These are phyloP conservation scores for Habropoda laboriosa DNA, from an alignment of 1,140 invertebrate species.

Conservation along the genomic window DNA sequence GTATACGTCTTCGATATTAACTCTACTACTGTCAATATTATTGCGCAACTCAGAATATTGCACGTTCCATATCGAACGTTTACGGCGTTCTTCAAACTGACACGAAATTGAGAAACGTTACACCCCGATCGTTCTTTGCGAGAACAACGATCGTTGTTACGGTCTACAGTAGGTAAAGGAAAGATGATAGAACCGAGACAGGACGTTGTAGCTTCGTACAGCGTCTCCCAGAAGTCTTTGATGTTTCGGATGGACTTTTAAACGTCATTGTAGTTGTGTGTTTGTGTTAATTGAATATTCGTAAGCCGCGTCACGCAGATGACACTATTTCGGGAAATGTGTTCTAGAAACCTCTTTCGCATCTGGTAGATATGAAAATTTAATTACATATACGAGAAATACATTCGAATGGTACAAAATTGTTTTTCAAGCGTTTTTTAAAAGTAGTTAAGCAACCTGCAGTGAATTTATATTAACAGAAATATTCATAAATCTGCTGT, in stretches of 20 bases:
- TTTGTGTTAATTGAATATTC: slow-evolving; percentile 29
- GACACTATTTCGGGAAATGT: slow-evolving; percentile 2
- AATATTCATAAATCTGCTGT: neutral
- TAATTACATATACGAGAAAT: neutral
- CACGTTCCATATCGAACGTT: slow-evolving; percentile 47
- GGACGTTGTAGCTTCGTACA: neutral
- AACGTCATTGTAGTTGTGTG: neutral
- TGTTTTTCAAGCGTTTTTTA: neutral
- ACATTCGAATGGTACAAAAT: neutral
- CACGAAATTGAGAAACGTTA: slow-evolving; percentile 4
- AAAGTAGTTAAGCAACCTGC: neutral
- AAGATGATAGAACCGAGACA: neutral
- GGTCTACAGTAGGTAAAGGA: neutral
- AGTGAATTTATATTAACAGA: neutral
- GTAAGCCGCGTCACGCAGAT: neutral
- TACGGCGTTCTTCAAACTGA: slow-evolving; percentile 35
- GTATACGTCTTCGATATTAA: slow-evolving; percentile 35
- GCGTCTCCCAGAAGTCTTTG: neutral
- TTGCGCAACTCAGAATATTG: slow-evolving; percentile 55
- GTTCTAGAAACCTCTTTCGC: slow-evolving; percentile 4
- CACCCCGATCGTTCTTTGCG: neutral
- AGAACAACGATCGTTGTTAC: neutral
- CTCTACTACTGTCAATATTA: slow-evolving; percentile 44
- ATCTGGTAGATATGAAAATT: neutral
- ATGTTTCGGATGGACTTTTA: slow-evolving; percentile 2